Evolutionary conservation across 1,140 invertebrate genomes (phyloP), one percentile per base, ranked within the genome.

Genomic region (Ruditapes philippinarum): DNA sequence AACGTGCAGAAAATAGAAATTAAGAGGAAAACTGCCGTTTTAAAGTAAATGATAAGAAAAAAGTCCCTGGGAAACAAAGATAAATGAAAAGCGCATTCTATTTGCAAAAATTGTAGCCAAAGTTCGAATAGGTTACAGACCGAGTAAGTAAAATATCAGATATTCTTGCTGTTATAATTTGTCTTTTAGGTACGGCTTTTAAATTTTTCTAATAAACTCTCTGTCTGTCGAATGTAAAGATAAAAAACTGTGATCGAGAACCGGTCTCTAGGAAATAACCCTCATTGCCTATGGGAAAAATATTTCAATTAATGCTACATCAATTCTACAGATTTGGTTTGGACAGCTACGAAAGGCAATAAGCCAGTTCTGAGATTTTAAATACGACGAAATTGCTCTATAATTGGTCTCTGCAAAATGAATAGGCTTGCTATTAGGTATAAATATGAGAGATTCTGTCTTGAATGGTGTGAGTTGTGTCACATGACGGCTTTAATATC

Each of bases 401-500:
- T 84, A 73, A 84, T 73, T 73, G 82, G 36, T 45, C 33, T 49
- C 65, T 51, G 82, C 82, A 73, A 84, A 84, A 84, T 84, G 82
- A 84, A 84, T 84, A 36, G 82, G 31, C 17, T 73, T 84, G 82
- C 82, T 73, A 70, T 84, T 84, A 84, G 82, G 82, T 84, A 84
- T 84, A 84, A 84, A 84, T 84, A 84, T 84, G 62, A 84, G 82
- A 84, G 33, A 84, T 73, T 74, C 22, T 68, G 82, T 70, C 82
- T 84, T 73, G 25, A 70, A 54, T 38, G 28, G 82, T 84, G 82
- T 40, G 82, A 73, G 65, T 74, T 54, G 22, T 68, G 82, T 54
- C 82, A 84, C 82, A 84, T 84, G 74, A 78, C 74, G 49, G 25
- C 36, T 78, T 78, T 78, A 78, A 78, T 78, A 78, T 78, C 74